phyloP scores from a whole-genome alignment of 2,888 invertebrate species.

The Tetropium fuscum region DNA sequence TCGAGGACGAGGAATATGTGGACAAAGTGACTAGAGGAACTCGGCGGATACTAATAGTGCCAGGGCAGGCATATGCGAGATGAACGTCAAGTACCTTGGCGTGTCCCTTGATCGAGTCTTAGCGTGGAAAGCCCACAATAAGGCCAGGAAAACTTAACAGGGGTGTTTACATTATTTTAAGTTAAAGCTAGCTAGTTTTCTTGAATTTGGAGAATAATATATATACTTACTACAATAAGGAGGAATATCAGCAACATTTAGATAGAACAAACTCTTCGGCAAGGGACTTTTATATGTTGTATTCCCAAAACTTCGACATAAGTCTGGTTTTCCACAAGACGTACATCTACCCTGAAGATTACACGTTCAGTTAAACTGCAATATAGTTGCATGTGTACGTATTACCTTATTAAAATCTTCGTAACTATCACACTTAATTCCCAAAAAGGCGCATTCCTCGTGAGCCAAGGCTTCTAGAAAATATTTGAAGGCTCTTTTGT shows the following conservation, averaged over 20 bases:
- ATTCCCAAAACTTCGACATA: conserved; percentile 58
- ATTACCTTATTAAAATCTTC: conserved; percentile 55
- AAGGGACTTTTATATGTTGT: conserved; percentile 47
- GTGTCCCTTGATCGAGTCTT: no score
- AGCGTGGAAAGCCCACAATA: no score
- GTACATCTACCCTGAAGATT: conserved; percentile 56
- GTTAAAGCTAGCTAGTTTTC: not conserved
- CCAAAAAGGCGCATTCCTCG: conserved; percentile 61
- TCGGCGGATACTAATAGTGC: no score
- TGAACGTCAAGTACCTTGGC: no score
- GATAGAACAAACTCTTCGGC: conserved; percentile 55
- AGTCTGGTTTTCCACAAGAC: conserved; percentile 49
- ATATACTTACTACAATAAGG: conserved; percentile 61
- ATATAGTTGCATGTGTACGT: not conserved
- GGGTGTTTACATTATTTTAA: no score
- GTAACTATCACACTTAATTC: conserved; percentile 58
- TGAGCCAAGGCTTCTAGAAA: conserved; percentile 61
- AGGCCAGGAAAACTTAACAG: no score
- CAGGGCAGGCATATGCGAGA: no score
- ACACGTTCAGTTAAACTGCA: not conserved
- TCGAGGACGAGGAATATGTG: no score
- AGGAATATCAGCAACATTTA: conserved; percentile 55
- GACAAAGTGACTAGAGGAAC: no score
- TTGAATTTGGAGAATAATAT: not conserved
- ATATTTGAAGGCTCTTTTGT: conserved; percentile 65